Conservation (phyloP, 2,888 invertebrate species). For the Hydraecia micacea region DNA sequence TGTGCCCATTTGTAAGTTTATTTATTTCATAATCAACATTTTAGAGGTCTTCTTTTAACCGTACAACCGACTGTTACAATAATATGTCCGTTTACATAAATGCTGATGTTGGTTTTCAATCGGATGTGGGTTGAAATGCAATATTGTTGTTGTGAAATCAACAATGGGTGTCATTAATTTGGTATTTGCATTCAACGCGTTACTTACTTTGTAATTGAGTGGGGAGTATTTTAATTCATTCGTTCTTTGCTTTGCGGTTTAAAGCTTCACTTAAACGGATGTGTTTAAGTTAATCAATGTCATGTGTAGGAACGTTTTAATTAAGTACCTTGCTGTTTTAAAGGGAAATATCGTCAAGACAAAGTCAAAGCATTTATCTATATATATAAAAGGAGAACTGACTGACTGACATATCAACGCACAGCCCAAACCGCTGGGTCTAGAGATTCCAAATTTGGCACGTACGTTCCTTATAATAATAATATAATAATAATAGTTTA, state of each 20-base stretch:
- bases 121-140: conserved; percentile 14
- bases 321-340: not conserved
- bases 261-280: conserved; percentile 8
- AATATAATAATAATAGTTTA: no score
- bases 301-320: conserved; percentile 6
- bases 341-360: not conserved
- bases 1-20: not conserved
- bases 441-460: no score
- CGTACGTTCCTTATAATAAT: no score
- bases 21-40: no score
- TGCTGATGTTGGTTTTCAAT: conserved; percentile 47
- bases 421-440: no score
- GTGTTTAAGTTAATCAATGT: conserved; percentile 20
- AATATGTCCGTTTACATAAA: conserved; percentile 42
- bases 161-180: conserved; percentile 13
- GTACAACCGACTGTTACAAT: conserved; percentile 12
- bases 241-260: conserved; percentile 9
- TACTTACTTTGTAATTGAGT: conserved; percentile 33
- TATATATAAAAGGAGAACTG: no score
- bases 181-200: conserved; percentile 13
- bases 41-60: no score
- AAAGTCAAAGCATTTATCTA: no score
- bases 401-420: no score
- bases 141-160: conserved; percentile 28
- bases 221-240: conserved; percentile 13